Conservation (phyloP, 2,797 vertebrate genomes). For the Poecile montanus region DNA sequence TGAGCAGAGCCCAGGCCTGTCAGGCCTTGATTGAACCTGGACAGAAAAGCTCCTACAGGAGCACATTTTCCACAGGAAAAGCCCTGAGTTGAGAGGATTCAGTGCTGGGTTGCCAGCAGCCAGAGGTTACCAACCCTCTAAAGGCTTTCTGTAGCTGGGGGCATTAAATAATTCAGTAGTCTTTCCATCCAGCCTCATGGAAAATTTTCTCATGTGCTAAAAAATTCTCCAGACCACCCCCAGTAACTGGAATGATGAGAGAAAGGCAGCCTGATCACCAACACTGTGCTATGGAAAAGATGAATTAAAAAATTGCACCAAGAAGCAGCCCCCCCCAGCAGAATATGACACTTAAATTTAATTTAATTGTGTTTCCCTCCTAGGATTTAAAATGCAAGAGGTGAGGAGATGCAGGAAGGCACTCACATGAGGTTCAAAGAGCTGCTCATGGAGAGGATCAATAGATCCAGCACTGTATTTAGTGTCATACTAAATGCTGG, state of each 20-base stretch:
- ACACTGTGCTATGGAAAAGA: neutral
- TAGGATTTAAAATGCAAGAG: neutral
- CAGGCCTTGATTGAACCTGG: neutral
- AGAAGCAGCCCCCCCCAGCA: neutral
- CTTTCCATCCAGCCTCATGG: neutral
- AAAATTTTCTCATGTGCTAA: neutral
- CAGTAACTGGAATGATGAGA: neutral
- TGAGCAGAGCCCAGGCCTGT: neutral
- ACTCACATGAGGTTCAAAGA: neutral
- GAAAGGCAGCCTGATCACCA: neutral
- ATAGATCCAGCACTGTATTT: conserved; percentile 4
- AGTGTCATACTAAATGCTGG: neutral
- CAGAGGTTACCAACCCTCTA: neutral
- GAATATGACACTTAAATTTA: neutral
- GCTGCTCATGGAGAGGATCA: neutral
- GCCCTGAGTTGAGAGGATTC: neutral
- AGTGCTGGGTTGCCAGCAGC: neutral
- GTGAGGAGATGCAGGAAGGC: neutral
- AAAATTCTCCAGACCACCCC: neutral
- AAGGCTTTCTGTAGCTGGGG: neutral
- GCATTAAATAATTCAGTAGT: neutral
- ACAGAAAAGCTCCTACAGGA: neutral
- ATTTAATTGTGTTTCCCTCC: neutral
- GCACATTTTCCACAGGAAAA: neutral
- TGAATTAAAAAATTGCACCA: accelerated